Conservation (phyloP, 2,113 vertebrate genomes). For the Trachemys scripta region DNA sequence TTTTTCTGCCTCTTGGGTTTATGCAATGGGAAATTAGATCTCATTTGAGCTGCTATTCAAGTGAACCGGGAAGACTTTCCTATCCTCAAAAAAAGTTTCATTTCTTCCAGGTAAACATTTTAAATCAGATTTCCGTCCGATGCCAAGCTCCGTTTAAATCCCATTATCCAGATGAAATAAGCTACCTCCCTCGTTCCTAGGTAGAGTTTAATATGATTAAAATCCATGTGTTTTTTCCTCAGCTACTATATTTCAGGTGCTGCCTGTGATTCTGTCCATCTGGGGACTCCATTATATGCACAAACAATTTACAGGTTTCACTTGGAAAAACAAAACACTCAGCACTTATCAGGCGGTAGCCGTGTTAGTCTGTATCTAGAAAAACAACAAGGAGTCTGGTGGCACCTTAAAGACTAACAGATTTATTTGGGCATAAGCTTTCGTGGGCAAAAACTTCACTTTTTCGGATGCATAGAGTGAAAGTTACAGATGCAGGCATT, state of each 20-base stretch:
- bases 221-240: background rate
- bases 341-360: no score
- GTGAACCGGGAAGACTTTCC: background rate
- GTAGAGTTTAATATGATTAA: background rate
- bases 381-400: no score
- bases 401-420: no score
- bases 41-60: background rate
- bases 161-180: background rate
- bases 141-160: background rate
- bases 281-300: background rate
- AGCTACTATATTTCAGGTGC: background rate
- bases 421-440: no score
- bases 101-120: background rate
- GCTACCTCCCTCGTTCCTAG: background rate
- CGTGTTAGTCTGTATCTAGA: no score
- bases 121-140: background rate
- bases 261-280: background rate
- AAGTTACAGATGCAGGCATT: no score
- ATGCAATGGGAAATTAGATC: background rate
- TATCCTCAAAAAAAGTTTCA: background rate
- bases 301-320: background rate
- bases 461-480: no score
- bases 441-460: no score
- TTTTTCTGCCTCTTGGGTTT: background rate
- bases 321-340: background rate